Conservation (phyloP, 1,140 invertebrate species). For the Bombus cullumanus region DNA sequence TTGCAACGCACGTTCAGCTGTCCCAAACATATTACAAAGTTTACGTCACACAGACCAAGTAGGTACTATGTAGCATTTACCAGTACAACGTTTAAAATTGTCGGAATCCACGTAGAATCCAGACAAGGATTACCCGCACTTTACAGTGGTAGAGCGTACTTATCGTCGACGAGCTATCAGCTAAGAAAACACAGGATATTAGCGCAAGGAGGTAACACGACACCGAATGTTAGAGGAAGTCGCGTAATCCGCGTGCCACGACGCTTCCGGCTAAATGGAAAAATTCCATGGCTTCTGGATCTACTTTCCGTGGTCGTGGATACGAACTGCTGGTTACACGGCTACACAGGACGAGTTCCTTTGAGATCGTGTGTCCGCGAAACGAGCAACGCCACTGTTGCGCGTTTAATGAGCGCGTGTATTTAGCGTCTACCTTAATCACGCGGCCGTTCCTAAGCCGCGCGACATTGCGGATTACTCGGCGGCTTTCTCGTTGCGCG, state of each 20-base stretch:
- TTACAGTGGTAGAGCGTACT: background rate
- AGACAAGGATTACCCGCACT: background rate
- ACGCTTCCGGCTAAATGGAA: background rate
- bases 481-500: background rate
- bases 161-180: background rate
- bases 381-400: background rate
- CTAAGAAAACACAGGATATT: background rate
- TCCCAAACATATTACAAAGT: background rate
- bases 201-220: background rate
- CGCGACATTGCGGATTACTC: background rate
- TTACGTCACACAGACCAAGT: background rate
- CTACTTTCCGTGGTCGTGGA: no score
- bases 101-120: background rate
- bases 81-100: background rate
- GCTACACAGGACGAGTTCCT: background rate
- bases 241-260: background rate
- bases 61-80: no score
- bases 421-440: constrained; percentile 26
- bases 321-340: background rate
- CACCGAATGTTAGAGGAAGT: background rate
- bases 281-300: constrained; percentile 8
- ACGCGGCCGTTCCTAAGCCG: background rate
- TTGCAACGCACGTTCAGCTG: background rate
- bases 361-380: background rate
- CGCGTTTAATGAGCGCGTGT: constrained; percentile 26